Evolutionary conservation across 2,113 vertebrate species (phyloP).

Genomic region (Gadus macrocephalus): DNA sequence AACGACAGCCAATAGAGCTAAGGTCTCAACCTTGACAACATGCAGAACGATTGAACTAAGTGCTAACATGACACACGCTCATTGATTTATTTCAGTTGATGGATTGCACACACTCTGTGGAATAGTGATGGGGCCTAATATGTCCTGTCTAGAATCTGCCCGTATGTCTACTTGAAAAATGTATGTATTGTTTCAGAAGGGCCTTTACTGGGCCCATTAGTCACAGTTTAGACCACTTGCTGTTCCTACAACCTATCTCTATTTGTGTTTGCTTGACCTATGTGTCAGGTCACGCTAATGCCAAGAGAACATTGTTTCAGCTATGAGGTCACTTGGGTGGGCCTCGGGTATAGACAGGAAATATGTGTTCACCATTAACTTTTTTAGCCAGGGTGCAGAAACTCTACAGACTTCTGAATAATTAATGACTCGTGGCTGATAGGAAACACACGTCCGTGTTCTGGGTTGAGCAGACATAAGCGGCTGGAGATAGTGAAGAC

Average conservation of each 20-base stretch:
- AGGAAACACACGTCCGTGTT: slow-evolving; percentile 45
- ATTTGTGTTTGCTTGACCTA: neutral
- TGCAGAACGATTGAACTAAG: too few relatives aligned
- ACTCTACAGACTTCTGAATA: slow-evolving; percentile 42
- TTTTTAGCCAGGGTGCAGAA: slow-evolving; percentile 12
- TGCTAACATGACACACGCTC: too few relatives aligned
- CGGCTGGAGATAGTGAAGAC: slow-evolving; percentile 10
- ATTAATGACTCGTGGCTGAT: slow-evolving; percentile 44
- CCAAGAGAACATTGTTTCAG: neutral
- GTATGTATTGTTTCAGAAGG: too few relatives aligned
- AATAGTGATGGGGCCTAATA: too few relatives aligned
- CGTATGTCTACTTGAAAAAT: too few relatives aligned
- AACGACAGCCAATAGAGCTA: too few relatives aligned
- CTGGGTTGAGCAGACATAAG: slow-evolving; percentile 18
- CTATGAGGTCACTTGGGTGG: neutral
- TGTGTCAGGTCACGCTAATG: neutral
- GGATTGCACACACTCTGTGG: too few relatives aligned
- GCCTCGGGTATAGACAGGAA: slow-evolving; percentile 17
- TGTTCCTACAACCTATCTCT: too few relatives aligned
- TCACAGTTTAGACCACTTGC: neutral
- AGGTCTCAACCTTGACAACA: too few relatives aligned
- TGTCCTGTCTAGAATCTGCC: too few relatives aligned
- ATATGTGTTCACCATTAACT: slow-evolving; percentile 30
- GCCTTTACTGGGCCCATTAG: too few relatives aligned
- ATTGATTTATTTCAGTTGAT: too few relatives aligned